Percentiles rank a stretch among this genome's conserved stretches.
Conservation (phyloP, 2,797 vertebrate genomes). For the Apodemus agrarius region DNA sequence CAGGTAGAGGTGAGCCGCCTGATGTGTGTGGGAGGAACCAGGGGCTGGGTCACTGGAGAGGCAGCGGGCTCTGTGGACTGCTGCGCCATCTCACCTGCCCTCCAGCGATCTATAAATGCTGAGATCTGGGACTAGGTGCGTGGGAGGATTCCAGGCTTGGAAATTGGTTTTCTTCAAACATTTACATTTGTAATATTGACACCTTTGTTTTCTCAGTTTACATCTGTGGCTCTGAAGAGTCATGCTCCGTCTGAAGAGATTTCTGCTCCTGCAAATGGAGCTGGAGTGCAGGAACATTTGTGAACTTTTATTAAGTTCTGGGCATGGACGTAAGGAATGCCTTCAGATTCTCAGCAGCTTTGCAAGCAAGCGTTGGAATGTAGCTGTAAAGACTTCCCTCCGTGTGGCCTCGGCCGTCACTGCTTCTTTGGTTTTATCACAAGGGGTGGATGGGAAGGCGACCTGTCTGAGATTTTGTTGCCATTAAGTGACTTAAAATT, state of each 20-base stretch:
- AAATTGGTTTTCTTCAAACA: conserved; percentile 31
- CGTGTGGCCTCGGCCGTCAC: conserved; percentile 51
- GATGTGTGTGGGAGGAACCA: background rate
- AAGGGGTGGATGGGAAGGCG: conserved; percentile 55
- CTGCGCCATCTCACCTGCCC: background rate
- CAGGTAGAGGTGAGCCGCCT: background rate
- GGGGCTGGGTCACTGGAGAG: background rate
- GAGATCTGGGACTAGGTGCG: background rate
- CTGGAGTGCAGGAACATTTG: conserved; percentile 57
- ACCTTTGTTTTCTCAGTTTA: conserved; percentile 48
- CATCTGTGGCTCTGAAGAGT: conserved; percentile 14
- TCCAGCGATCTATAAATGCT: background rate
- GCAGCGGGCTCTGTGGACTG: background rate
- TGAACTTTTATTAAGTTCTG: conserved; percentile 67
- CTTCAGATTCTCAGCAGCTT: conserved; percentile 62
- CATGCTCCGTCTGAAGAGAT: conserved; percentile 28
- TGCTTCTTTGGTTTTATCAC: conserved; percentile 71
- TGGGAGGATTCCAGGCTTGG: background rate
- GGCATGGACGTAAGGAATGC: conserved; percentile 63
- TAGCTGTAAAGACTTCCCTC: conserved; percentile 59
- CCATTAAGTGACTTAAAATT: conserved; percentile 60
- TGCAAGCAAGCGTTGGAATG: conserved; percentile 74
- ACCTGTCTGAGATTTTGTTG: conserved; percentile 67
- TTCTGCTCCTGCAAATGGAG: conserved; percentile 54
- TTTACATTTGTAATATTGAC: conserved; percentile 41